phyloP scores from a whole-genome alignment of 2,797 vertebrate genomes.

The Danio aesculapii region DNA sequence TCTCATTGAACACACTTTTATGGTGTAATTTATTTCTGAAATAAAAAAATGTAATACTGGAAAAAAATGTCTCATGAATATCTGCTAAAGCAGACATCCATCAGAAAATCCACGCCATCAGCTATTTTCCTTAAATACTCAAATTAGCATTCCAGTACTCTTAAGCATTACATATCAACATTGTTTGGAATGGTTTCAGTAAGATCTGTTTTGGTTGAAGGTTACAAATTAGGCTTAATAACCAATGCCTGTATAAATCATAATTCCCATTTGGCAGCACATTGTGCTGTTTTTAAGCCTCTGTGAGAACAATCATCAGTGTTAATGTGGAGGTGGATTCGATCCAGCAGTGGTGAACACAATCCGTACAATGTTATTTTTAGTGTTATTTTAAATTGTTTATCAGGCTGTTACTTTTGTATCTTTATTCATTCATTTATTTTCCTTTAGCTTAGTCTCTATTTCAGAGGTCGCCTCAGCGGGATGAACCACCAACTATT shows the following conservation, averaged over 20 bases:
- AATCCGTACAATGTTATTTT: neutral
- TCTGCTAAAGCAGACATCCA: neutral
- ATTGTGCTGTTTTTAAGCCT: conserved; percentile 7
- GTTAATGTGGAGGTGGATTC: conserved; percentile 11
- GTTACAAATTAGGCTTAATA: conserved; percentile 7
- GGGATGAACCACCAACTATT: too few relatives aligned
- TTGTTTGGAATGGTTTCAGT: conserved; percentile 1
- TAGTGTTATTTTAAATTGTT: neutral
- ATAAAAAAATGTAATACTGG: neutral
- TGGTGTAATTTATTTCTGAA: neutral
- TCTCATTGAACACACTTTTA: neutral
- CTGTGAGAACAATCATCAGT: conserved; percentile 15
- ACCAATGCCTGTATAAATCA: conserved; percentile 17
- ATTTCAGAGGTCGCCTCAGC: too few relatives aligned
- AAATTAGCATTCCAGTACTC: neutral
- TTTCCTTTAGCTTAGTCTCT: too few relatives aligned
- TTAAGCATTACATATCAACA: neutral
- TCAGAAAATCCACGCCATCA: too few relatives aligned
- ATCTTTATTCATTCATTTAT: neutral
- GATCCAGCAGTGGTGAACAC: conserved; percentile 24
- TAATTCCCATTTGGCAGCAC: conserved; percentile 35
- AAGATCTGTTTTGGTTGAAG: neutral
- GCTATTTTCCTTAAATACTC: neutral
- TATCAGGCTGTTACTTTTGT: too few relatives aligned
- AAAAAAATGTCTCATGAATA: neutral